Conservation (phyloP, 2,113 vertebrate species). For the Onychostruthus taczanowskii region DNA sequence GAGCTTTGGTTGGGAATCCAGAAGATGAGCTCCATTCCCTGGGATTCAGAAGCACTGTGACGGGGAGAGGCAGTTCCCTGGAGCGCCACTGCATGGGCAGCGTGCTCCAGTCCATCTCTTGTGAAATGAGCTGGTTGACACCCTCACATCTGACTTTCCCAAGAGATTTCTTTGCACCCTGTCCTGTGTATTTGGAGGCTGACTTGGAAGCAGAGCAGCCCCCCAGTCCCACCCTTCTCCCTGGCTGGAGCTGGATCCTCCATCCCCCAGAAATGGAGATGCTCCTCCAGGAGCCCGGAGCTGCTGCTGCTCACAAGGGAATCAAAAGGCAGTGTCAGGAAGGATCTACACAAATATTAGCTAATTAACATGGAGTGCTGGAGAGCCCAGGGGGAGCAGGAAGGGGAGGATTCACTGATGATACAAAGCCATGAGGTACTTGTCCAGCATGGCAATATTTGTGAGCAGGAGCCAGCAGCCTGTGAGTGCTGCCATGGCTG, state of each 20-base stretch:
- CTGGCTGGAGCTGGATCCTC: neutral
- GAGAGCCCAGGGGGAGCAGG: neutral
- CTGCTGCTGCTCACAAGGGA: neutral
- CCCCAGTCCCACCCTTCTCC: neutral
- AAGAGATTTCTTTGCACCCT: neutral
- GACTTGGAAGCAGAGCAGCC: neutral
- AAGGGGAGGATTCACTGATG: neutral
- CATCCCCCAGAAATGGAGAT: neutral
- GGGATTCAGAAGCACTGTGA: neutral
- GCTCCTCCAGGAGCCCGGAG: neutral
- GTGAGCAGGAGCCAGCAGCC: neutral
- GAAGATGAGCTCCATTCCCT: rapidly evolving
- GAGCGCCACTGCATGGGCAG: rapidly evolving
- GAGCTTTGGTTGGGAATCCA: neutral
- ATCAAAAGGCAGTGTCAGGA: neutral
- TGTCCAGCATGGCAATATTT: neutral
- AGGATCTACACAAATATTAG: slow-evolving; percentile 19
- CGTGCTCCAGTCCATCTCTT: neutral
- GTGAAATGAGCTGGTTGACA: neutral
- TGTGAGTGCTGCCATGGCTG: neutral
- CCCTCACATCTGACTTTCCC: neutral
- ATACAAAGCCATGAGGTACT: neutral
- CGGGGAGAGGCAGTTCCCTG: neutral
- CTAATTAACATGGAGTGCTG: slow-evolving; percentile 21
- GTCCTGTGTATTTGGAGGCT: neutral